phyloP scores from a whole-genome alignment of 1,140 invertebrate species.

The Trachymyrmex cornetzi region DNA sequence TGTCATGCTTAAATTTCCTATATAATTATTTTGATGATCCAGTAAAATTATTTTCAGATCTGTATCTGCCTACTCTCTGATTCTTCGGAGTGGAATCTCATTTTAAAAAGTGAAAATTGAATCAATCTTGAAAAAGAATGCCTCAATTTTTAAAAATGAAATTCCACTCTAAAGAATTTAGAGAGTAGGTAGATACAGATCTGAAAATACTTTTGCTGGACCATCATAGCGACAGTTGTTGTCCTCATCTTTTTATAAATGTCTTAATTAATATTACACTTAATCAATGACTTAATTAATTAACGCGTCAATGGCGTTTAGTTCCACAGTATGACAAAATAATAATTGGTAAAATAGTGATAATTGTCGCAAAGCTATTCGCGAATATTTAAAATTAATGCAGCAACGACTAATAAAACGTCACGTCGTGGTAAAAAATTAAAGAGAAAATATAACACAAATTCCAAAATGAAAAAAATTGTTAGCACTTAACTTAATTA shows the following conservation, averaged over 20 bases:
- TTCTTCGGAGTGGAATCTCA: too few species aligned
- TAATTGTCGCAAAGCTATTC: not conserved
- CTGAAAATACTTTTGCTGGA: too few species aligned
- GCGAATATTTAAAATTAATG: not conserved
- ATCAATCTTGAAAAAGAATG: too few species aligned
- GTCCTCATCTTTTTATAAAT: not conserved
- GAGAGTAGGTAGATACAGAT: too few species aligned
- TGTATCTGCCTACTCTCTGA: too few species aligned
- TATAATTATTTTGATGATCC: too few species aligned
- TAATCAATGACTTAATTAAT: slow-evolving; percentile 13
- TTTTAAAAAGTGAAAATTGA: too few species aligned
- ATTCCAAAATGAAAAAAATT: not conserved
- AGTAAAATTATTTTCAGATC: too few species aligned
- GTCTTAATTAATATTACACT: not conserved
- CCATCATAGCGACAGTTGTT: not conserved
- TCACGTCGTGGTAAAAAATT: not conserved
- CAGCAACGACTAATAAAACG: not conserved
- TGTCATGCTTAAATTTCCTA: too few species aligned
- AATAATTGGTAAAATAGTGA: not conserved
- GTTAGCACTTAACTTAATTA: slow-evolving; percentile 42
- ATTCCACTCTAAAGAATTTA: too few species aligned
- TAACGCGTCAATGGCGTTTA: not conserved
- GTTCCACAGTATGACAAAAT: too few species aligned
- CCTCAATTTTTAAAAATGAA: not conserved
- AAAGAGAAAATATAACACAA: not conserved